phyloP scores from a whole-genome alignment of 2,797 vertebrate species.

The Fundulus diaphanus region DNA sequence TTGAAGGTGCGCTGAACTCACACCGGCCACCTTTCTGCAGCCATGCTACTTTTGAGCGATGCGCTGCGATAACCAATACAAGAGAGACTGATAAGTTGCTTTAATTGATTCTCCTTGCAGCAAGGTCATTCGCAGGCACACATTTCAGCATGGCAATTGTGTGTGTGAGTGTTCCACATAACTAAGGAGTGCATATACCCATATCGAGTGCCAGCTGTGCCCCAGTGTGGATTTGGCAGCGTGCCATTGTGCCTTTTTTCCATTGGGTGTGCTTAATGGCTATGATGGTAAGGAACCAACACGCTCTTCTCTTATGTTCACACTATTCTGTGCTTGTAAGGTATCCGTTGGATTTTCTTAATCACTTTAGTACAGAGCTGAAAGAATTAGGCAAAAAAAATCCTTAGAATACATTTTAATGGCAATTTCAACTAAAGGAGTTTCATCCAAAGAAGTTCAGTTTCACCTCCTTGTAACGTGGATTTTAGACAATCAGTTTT shows the following conservation, averaged over 20 bases:
- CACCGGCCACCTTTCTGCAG: constrained; percentile 13
- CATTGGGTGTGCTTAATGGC: constrained; percentile 76
- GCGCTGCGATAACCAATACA: constrained; percentile 64
- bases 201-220: constrained; percentile 82
- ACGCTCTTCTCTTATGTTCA: constrained; percentile 39
- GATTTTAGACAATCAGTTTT: background rate
- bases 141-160: constrained; percentile 48
- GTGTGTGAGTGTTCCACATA: constrained; percentile 69
- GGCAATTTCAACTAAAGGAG: background rate
- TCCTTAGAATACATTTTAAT: background rate
- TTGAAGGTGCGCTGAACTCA: constrained; percentile 19
- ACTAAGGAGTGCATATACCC: constrained; percentile 79
- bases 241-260: constrained; percentile 75
- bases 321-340: constrained; percentile 33
- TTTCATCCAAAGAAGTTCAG: background rate
- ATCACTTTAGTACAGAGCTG: constrained; percentile 4
- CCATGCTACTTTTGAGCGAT: constrained; percentile 54
- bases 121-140: constrained; percentile 77
- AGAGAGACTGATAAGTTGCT: constrained; percentile 68
- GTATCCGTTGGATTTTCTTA: constrained; percentile 50
- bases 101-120: constrained; percentile 80
- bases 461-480: background rate
- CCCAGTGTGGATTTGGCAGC: constrained; percentile 75
- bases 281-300: constrained; percentile 66
- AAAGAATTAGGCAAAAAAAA: background rate